phyloP scores from a whole-genome alignment of 2,888 invertebrate species.

The Nomada fucata region DNA sequence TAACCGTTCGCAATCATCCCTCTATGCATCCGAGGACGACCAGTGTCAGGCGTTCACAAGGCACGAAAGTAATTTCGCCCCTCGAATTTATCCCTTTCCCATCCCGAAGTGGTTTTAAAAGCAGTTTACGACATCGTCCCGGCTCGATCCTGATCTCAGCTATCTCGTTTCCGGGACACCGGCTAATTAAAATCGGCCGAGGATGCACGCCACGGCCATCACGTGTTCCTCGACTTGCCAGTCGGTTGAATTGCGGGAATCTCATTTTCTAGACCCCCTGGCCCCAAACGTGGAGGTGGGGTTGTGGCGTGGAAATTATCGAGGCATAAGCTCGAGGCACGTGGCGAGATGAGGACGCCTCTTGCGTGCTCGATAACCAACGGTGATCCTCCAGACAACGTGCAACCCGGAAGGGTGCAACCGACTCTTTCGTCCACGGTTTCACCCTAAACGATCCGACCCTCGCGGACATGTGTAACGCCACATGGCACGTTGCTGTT shows the following conservation, averaged over 20 bases:
- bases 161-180: conserved; percentile 29
- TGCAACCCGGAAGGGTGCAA: conserved; percentile 39
- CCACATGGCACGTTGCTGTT: conserved; percentile 74
- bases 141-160: conserved; percentile 25
- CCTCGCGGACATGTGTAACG: conserved; percentile 69
- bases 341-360: conserved; percentile 18
- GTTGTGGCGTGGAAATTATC: conserved; percentile 39
- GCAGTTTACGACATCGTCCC: conserved; percentile 56
- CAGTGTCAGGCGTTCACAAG: conserved; percentile 45
- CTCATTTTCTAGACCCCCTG: conserved; percentile 57
- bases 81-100: conserved; percentile 22
- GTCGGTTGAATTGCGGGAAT: conserved; percentile 54
- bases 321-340: conserved; percentile 43
- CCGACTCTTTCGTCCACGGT: background rate
- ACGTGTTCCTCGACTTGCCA: conserved; percentile 29
- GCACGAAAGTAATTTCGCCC: conserved; percentile 60
- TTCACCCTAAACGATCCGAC: background rate
- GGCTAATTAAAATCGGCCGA: conserved; percentile 62
- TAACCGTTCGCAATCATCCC: conserved; percentile 7
- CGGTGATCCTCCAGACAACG: conserved; percentile 51
- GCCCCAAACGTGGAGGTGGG: conserved; percentile 29
- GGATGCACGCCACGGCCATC: conserved; percentile 43
- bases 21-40: background rate
- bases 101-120: conserved; percentile 52
- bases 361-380: conserved; percentile 30